These are phyloP conservation scores for Erebia aethiops DNA, from an alignment of 2,888 invertebrate genomes.

Conservation along the genomic window DNA sequence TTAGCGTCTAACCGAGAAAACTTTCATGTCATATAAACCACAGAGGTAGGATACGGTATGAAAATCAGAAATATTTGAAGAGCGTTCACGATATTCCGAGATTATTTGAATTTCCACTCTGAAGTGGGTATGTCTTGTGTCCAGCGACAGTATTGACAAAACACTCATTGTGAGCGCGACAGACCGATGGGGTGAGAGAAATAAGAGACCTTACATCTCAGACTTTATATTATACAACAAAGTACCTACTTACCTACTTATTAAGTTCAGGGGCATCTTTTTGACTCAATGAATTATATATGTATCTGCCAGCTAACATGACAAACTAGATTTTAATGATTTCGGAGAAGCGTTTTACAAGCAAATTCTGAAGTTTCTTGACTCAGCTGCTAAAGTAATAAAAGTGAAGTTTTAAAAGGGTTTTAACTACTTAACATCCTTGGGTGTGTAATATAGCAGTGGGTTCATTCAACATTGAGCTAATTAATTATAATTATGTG, in stretches of 20 bases:
- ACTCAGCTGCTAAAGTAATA: too few relatives aligned
- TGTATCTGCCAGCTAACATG: background rate
- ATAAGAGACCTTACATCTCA: conserved; percentile 3
- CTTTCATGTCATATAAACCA: background rate
- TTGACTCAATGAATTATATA: background rate
- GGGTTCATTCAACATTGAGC: too few relatives aligned
- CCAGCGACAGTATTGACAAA: conserved; percentile 49
- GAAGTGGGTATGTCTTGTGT: conserved; percentile 27
- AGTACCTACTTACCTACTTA: background rate
- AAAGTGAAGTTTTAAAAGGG: too few relatives aligned
- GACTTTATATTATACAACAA: background rate
- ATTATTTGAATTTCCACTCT: conserved; percentile 22
- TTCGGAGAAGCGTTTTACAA: too few relatives aligned
- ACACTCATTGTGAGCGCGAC: conserved; percentile 47
- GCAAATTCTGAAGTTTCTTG: too few relatives aligned
- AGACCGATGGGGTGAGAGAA: conserved; percentile 9
- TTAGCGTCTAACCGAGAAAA: background rate
- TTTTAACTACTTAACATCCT: too few relatives aligned
- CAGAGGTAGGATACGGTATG: background rate
- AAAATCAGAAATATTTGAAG: background rate
- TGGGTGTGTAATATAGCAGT: too few relatives aligned
- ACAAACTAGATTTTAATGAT: too few relatives aligned
- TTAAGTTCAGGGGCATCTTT: background rate
- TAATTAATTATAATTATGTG: too few relatives aligned
- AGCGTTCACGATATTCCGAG: background rate